Evolutionary conservation across 2,113 vertebrate genomes (phyloP).

Genomic region (Scalopus aquaticus): DNA sequence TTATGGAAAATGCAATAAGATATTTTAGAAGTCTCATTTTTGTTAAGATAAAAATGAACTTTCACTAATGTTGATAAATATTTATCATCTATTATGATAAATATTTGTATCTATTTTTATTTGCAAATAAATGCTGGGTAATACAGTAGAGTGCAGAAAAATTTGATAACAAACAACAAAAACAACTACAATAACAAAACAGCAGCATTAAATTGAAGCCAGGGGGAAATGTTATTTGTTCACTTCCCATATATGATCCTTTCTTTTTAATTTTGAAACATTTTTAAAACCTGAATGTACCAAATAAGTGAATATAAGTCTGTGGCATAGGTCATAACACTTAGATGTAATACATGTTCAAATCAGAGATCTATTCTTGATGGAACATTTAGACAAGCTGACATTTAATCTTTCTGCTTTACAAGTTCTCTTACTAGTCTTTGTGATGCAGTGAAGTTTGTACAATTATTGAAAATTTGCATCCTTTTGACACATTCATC

Average conservation of each 20-base stretch:
- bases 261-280: constrained; percentile 5
- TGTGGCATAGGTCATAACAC: neutral
- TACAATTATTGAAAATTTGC: constrained; percentile 51
- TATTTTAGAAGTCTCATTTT: neutral
- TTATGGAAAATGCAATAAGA: neutral
- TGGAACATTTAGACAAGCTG: neutral
- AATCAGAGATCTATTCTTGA: neutral
- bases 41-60: neutral
- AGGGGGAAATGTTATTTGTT: neutral
- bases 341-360: neutral
- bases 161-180: neutral
- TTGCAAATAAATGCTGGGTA: neutral
- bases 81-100: neutral
- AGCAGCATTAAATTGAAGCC: neutral
- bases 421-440: neutral
- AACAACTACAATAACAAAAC: neutral
- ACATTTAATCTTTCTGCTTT: constrained; percentile 12
- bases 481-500: constrained; percentile 55
- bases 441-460: constrained; percentile 10
- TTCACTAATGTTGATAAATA: neutral
- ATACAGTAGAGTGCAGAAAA: neutral
- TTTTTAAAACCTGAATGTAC: neutral
- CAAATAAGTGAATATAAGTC: neutral
- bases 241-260: neutral
- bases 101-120: neutral